phyloP scores from a whole-genome alignment of 2,888 invertebrate species.

The Dicycla oo region DNA sequence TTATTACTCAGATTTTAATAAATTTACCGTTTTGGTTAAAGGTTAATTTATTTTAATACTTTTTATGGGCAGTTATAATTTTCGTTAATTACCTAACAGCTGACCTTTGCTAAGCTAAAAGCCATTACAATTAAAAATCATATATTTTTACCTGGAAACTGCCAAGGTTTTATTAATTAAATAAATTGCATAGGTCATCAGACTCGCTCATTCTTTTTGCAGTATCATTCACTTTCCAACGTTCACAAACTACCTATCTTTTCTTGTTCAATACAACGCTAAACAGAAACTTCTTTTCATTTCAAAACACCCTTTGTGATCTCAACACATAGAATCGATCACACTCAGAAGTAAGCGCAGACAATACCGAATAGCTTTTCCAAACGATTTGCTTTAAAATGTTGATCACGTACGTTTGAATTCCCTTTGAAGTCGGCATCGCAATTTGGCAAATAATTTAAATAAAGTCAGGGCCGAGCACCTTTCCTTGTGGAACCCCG shows the following conservation, averaged over 20 bases:
- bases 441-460: constrained; percentile 77
- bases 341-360: constrained; percentile 57
- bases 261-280: constrained; percentile 21
- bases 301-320: constrained; percentile 56
- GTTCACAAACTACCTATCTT: constrained; percentile 7
- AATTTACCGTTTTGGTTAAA: constrained; percentile 44
- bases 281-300: constrained; percentile 49
- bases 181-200: not conserved
- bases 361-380: constrained; percentile 70
- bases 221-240: not conserved
- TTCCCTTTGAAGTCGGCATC: constrained; percentile 73
- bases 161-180: not conserved
- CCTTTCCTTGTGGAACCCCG: constrained; percentile 56
- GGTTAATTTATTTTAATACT: constrained; percentile 37
- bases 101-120: constrained; percentile 9
- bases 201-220: not conserved
- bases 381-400: constrained; percentile 74
- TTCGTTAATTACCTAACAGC: not conserved
- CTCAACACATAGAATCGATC: constrained; percentile 59
- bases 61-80: constrained; percentile 26
- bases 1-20: constrained; percentile 52
- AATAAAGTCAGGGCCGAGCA: constrained; percentile 68
- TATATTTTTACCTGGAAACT: not conserved
- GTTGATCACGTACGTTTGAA: constrained; percentile 74
- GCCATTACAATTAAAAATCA: not conserved